Evolutionary conservation across 1,140 invertebrate genomes (phyloP).

Genomic region (Chironomus striatipennis): DNA sequence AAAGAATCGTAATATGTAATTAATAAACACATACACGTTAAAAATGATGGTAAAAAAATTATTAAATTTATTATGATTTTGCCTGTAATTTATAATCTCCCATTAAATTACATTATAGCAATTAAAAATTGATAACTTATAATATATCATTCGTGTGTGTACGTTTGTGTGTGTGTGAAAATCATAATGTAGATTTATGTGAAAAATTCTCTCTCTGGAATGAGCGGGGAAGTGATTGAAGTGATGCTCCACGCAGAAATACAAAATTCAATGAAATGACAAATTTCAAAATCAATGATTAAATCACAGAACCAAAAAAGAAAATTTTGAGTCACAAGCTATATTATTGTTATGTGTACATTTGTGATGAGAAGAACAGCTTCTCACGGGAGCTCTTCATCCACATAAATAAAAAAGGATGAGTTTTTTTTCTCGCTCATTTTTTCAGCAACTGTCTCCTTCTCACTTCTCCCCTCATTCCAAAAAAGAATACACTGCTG

Average conservation of each 20-base stretch:
- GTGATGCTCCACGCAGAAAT: neutral
- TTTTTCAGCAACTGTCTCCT: neutral
- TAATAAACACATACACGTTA: neutral
- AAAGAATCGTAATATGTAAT: conserved; percentile 14
- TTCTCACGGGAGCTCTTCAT: too few relatives aligned
- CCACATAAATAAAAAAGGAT: too few relatives aligned
- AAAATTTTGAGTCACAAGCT: neutral
- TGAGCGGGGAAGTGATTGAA: neutral
- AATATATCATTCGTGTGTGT: conserved; percentile 11
- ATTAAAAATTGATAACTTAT: conserved; percentile 14
- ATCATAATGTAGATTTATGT: conserved; percentile 1
- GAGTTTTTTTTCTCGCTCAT: too few relatives aligned
- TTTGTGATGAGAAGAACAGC: neutral
- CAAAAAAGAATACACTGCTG: neutral
- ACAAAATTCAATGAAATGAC: neutral
- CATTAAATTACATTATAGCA: conserved; percentile 3
- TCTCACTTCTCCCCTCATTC: neutral
- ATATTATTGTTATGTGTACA: neutral
- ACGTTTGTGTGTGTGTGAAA: neutral
- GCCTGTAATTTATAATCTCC: neutral
- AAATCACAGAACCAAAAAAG: neutral
- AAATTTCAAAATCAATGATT: neutral
- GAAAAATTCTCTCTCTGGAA: neutral
- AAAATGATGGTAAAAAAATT: neutral
- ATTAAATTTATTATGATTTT: neutral